A percentile compares a stretch with the other conserved stretches of the same genome.
phyloP scores from a whole-genome alignment of 2,113 vertebrate genomes.

The Dendrocopos noguchii region DNA sequence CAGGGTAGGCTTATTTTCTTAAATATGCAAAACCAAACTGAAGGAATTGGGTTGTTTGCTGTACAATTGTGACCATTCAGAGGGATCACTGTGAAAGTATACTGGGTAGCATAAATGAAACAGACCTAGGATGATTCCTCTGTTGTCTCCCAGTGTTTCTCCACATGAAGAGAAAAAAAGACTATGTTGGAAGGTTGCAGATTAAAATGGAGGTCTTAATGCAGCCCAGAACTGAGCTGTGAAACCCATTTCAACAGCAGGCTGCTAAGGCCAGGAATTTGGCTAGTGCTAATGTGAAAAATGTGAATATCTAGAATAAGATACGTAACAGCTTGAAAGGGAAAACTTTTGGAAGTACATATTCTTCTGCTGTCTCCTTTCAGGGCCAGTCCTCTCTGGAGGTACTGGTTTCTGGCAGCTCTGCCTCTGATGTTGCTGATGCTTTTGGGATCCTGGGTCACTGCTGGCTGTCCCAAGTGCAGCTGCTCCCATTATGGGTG shows the following conservation, averaged over 20 bases:
- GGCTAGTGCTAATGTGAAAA: background rate
- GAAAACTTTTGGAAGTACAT: background rate
- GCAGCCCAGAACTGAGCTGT: background rate
- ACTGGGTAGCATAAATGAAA: background rate
- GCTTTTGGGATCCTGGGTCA: background rate
- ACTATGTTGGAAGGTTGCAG: background rate
- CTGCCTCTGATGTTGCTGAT: background rate
- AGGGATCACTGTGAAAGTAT: background rate
- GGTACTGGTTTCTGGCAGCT: background rate
- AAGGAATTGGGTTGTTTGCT: background rate
- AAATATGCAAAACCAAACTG: background rate
- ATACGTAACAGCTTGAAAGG: background rate
- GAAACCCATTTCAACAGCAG: background rate
- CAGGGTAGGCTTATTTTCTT: background rate
- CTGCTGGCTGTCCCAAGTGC: background rate
- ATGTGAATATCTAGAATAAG: background rate
- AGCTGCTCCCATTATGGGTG: fast-evolving
- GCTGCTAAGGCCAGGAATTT: background rate
- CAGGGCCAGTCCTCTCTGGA: background rate
- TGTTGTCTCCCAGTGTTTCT: background rate
- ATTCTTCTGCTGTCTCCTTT: background rate
- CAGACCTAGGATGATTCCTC: background rate
- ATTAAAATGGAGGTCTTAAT: background rate
- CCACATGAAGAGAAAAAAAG: background rate
- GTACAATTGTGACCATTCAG: background rate